phyloP scores from a whole-genome alignment of 2,888 invertebrate genomes.

The Sabatieria punctata region DNA sequence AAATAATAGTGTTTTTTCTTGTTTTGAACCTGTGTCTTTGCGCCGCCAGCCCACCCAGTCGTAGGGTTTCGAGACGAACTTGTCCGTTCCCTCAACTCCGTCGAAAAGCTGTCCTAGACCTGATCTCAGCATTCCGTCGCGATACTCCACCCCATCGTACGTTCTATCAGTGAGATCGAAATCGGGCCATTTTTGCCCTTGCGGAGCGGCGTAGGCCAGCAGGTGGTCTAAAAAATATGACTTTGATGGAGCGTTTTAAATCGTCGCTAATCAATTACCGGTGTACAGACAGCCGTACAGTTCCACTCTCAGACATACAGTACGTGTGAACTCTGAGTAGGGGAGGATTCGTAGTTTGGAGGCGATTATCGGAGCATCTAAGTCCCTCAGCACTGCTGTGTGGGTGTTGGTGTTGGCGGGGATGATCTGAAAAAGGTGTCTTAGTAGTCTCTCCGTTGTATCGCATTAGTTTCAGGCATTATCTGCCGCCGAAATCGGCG shows the following conservation, averaged over 20 bases:
- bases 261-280: constrained; percentile 41
- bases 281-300: constrained; percentile 70
- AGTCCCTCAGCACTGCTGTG: constrained; percentile 53
- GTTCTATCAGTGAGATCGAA: constrained; percentile 64
- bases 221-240: constrained; percentile 56
- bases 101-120: constrained; percentile 64
- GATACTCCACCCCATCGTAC: constrained; percentile 45
- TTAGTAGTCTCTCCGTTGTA: no score
- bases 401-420: constrained; percentile 73
- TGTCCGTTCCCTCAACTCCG: constrained; percentile 40
- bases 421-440: constrained; percentile 54
- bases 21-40: constrained; percentile 14
- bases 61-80: constrained; percentile 35
- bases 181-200: constrained; percentile 58
- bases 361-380: constrained; percentile 68
- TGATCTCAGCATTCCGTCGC: constrained; percentile 45
- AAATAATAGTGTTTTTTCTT: neutral
- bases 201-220: constrained; percentile 67
- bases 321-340: constrained; percentile 59
- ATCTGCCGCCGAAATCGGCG: no score
- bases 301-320: constrained; percentile 78
- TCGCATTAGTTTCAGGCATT: no score
- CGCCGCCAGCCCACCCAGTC: constrained; percentile 76
- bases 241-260: neutral
- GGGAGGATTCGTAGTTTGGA: constrained; percentile 66